Evolutionary conservation across 2,797 vertebrate genomes (phyloP).

Genomic region (Pseudopleuronectes americanus): DNA sequence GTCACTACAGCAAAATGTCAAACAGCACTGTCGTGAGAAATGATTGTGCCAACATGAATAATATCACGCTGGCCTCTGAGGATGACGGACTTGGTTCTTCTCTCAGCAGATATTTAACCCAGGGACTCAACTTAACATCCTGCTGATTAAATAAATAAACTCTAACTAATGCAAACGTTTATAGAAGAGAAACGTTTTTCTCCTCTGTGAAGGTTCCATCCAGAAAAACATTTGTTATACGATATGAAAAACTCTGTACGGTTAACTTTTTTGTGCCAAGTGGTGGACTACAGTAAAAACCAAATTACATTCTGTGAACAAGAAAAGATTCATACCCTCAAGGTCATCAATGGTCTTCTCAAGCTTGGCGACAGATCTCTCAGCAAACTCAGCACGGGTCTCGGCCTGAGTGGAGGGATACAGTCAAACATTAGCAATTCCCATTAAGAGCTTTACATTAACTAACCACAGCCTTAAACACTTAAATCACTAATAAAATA

Average conservation of each 20-base stretch:
- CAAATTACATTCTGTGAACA: neutral
- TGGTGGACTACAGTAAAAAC: no score
- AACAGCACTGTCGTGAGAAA: constrained; percentile 57
- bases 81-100: neutral
- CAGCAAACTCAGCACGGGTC: constrained; percentile 97
- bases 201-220: neutral
- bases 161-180: neutral
- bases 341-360: constrained; percentile 99
- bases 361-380: constrained; percentile 98
- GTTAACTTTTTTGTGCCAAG: no score
- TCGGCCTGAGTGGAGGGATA: constrained; percentile 87
- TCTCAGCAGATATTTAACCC: constrained; percentile 11
- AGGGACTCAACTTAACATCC: constrained; percentile 18
- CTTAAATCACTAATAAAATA: neutral
- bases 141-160: constrained; percentile 32
- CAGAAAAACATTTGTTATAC: neutral
- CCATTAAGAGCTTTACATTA: constrained; percentile 17
- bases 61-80: constrained; percentile 11
- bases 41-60: constrained; percentile 40
- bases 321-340: constrained; percentile 89
- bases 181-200: neutral
- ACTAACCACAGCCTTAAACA: constrained; percentile 1
- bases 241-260: neutral
- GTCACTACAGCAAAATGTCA: constrained; percentile 45
- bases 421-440: constrained; percentile 38